Evolutionary conservation across 2,797 vertebrate species (phyloP).

Genomic region (Staurois parvus): DNA sequence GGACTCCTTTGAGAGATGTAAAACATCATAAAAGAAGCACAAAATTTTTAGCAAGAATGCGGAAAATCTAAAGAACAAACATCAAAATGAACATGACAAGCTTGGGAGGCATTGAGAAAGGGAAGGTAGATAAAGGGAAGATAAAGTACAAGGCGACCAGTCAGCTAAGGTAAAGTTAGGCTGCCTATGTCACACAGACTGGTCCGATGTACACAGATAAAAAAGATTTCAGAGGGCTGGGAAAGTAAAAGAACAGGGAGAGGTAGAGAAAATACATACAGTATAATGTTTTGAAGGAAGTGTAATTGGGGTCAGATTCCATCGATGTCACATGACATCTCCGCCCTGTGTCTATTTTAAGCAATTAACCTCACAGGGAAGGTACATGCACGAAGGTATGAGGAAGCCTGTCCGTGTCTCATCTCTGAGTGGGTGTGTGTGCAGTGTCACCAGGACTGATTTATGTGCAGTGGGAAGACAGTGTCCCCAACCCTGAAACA

Average conservation of each 20-base stretch:
- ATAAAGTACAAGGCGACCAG: background rate
- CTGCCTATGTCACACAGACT: background rate
- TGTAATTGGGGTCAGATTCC: slow-evolving; percentile 60
- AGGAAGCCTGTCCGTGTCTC: slow-evolving; percentile 56
- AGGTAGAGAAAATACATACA: background rate
- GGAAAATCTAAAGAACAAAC: background rate
- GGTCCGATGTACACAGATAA: background rate
- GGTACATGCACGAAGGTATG: slow-evolving; percentile 68
- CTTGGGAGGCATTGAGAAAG: background rate
- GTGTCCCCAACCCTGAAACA: background rate
- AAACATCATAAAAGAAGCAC: background rate
- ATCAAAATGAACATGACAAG: background rate
- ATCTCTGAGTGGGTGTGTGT: slow-evolving; percentile 13
- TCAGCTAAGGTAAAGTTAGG: slow-evolving; percentile 28
- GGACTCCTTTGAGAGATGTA: background rate
- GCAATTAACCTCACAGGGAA: slow-evolving; percentile 62
- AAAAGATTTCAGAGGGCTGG: background rate
- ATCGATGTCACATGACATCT: slow-evolving; percentile 66
- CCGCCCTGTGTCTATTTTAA: slow-evolving; percentile 75
- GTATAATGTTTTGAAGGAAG: slow-evolving; percentile 35
- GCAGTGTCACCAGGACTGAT: slow-evolving; percentile 19
- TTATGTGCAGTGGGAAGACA: background rate
- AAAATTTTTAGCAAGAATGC: background rate
- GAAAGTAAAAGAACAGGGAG: background rate
- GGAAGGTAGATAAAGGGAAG: background rate